A percentile compares a stretch with the other conserved stretches of the same genome.
Conservation (phyloP, 2,113 vertebrate species). For the Bungarus multicinctus region DNA sequence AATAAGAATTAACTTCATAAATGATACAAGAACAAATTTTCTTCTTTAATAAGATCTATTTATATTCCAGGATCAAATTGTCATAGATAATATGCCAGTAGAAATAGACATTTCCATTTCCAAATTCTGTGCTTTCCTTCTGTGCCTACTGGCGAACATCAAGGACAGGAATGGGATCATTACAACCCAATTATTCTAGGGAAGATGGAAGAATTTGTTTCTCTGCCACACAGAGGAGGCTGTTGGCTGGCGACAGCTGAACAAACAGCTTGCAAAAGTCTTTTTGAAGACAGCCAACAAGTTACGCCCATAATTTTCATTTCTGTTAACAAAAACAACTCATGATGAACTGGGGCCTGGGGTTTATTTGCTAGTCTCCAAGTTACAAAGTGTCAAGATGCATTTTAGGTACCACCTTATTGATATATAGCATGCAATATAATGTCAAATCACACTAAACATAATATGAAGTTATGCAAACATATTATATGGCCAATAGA, state of each 20-base stretch:
- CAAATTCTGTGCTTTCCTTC: slow-evolving; percentile 17
- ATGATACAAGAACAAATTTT: background rate
- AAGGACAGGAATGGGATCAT: slow-evolving; percentile 68
- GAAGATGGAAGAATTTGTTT: slow-evolving; percentile 74
- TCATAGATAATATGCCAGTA: slow-evolving; percentile 15
- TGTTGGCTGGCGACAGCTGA: slow-evolving; percentile 80
- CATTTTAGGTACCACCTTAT: slow-evolving; percentile 56
- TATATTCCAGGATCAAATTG: background rate
- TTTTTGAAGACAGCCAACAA: slow-evolving; percentile 77
- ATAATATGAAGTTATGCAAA: slow-evolving; percentile 64
- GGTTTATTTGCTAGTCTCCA: slow-evolving; percentile 61
- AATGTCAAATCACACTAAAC: slow-evolving; percentile 67
- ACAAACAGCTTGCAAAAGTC: slow-evolving; percentile 79
- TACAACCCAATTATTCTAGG: slow-evolving; percentile 66
- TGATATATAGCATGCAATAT: slow-evolving; percentile 63
- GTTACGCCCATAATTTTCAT: slow-evolving; percentile 84
- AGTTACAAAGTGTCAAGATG: slow-evolving; percentile 67
- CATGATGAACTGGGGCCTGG: slow-evolving; percentile 64
- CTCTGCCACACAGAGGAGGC: slow-evolving; percentile 69
- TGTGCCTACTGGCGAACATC: slow-evolving; percentile 23
- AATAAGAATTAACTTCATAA: slow-evolving; percentile 21
- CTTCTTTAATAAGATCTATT: background rate
- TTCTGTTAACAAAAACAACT: slow-evolving; percentile 82
- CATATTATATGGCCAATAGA: slow-evolving; percentile 55
- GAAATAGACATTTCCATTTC: slow-evolving; percentile 2